Conservation (phyloP, 2,888 invertebrate species). For the Cactoblastis cactorum region DNA sequence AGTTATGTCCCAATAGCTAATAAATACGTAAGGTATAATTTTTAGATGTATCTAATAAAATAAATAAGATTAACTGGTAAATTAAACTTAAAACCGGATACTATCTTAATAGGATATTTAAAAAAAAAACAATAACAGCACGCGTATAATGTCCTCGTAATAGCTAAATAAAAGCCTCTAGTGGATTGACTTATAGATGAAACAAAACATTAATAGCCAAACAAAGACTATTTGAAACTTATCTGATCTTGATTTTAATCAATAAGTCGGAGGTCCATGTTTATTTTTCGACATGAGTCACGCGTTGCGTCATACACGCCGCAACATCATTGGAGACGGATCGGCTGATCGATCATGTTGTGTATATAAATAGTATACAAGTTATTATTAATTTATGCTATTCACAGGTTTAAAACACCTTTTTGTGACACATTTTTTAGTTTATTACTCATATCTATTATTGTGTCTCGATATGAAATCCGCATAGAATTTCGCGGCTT, state of each 20-base stretch:
- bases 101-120: too few species aligned
- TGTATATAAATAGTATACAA: conserved; percentile 1
- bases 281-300: conserved; percentile 47
- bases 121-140: background rate
- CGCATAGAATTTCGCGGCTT: too few species aligned
- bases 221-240: background rate
- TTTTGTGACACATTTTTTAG: background rate
- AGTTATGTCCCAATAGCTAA: too few species aligned
- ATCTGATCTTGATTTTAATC: conserved; percentile 14
- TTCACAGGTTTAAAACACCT: background rate
- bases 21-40: too few species aligned
- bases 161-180: background rate
- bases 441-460: background rate
- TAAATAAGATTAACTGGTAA: too few species aligned
- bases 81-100: too few species aligned
- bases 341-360: background rate
- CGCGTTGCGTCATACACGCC: conserved; percentile 36
- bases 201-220: background rate
- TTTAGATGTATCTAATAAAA: too few species aligned
- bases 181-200: background rate
- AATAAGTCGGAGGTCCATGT: conserved; percentile 28
- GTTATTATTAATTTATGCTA: conserved; percentile 5
- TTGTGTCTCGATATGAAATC: background rate
- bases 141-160: background rate
- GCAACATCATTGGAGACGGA: conserved; percentile 24